These are phyloP conservation scores for Leptobrachium ailaonicum DNA, from an alignment of 2,113 vertebrate genomes.

Conservation along the genomic window DNA sequence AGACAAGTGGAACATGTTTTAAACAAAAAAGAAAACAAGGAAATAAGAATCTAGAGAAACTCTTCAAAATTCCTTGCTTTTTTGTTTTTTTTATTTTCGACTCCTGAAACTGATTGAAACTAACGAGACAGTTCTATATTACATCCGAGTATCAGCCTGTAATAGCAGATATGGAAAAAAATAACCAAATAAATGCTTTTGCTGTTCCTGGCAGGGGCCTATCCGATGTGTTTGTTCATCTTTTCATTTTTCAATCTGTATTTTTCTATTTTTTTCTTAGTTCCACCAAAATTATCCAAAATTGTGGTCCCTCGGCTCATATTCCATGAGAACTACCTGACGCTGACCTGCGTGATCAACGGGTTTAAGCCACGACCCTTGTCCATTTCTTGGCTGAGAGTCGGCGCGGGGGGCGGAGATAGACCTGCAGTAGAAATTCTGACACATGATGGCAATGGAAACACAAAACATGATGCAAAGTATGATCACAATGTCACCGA, in stretches of 20 bases:
- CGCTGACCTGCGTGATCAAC: constrained; percentile 31
- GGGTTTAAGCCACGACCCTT: constrained; percentile 36
- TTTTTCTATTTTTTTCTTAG: background rate
- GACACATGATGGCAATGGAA: background rate
- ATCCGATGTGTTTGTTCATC: too few relatives aligned
- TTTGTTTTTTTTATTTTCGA: too few relatives aligned
- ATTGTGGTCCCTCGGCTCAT: background rate
- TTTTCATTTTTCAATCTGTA: background rate
- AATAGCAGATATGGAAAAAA: too few relatives aligned
- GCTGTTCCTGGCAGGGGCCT: too few relatives aligned
- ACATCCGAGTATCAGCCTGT: too few relatives aligned
- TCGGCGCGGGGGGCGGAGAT: background rate
- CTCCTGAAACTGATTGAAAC: too few relatives aligned
- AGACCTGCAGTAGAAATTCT: background rate
- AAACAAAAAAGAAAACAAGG: too few relatives aligned
- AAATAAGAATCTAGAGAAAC: too few relatives aligned
- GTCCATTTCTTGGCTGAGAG: constrained; percentile 24
- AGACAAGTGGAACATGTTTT: too few relatives aligned
- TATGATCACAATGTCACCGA: background rate
- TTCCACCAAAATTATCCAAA: constrained; percentile 12
- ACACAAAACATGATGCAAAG: background rate
- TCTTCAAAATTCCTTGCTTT: too few relatives aligned
- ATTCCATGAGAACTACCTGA: constrained; percentile 17
- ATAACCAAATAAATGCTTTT: too few relatives aligned
- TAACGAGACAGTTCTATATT: too few relatives aligned